Percentiles rank a stretch among this genome's conserved stretches.
Conservation (phyloP, 2,113 vertebrate species). For the Mirounga angustirostris region DNA sequence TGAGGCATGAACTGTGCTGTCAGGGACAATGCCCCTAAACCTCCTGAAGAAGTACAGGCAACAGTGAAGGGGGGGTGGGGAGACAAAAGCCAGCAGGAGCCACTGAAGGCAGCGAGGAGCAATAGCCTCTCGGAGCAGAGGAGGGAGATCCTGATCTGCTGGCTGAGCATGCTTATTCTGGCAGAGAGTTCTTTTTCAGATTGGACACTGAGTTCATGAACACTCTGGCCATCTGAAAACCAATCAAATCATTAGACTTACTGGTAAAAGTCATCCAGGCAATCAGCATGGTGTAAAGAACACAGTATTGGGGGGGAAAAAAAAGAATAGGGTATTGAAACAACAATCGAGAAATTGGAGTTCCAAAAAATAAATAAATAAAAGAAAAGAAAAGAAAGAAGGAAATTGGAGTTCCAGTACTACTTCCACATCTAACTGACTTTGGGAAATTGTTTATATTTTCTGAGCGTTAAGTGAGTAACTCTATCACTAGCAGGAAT, state of each 20-base stretch:
- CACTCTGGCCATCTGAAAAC: background rate
- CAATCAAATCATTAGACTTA: background rate
- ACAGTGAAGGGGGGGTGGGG: background rate
- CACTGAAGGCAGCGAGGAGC: background rate
- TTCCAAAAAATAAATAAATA: background rate
- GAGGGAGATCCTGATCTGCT: no score
- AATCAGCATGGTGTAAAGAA: background rate
- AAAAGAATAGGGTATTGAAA: background rate
- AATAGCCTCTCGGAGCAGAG: background rate
- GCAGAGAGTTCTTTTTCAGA: background rate
- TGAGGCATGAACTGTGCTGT: background rate
- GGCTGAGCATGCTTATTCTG: background rate
- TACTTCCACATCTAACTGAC: background rate
- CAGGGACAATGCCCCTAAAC: no score
- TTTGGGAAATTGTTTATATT: background rate
- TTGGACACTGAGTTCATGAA: background rate
- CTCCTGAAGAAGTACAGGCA: background rate
- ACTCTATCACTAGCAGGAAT: background rate
- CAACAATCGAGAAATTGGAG: background rate
- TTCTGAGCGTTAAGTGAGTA: background rate
- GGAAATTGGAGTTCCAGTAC: background rate
- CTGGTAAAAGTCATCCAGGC: background rate
- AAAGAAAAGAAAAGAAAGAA: background rate
- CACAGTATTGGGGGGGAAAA: background rate
- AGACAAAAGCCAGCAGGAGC: background rate